phyloP scores from a whole-genome alignment of 2,888 invertebrate genomes.

The Andrena praecox region DNA sequence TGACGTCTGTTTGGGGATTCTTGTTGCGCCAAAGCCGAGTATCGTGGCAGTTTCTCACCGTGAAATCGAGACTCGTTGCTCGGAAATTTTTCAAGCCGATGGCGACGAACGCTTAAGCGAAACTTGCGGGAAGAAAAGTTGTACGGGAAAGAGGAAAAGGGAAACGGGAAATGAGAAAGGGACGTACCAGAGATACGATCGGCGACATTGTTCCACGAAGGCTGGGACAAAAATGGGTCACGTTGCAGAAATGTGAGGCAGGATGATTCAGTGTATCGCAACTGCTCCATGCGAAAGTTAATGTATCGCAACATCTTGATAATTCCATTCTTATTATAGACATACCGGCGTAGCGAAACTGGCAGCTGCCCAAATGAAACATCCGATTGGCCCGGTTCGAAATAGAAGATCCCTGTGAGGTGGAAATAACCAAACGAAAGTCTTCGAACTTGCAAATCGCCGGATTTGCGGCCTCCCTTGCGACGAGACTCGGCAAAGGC shows the following conservation, averaged over 20 bases:
- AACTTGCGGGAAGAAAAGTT: not conserved
- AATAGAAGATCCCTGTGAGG: conserved; percentile 46
- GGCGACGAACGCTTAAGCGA: no score
- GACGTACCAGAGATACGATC: not conserved
- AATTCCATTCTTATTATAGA: conserved; percentile 61
- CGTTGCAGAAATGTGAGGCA: not conserved
- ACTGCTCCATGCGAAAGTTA: conserved; percentile 17
- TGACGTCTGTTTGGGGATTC: not conserved
- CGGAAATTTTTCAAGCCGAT: not conserved
- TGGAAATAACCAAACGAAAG: conserved; percentile 52
- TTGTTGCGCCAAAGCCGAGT: not conserved
- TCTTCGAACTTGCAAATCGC: conserved; percentile 34
- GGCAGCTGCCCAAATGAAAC: conserved; percentile 50
- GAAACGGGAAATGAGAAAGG: no score
- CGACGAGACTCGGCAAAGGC: not conserved
- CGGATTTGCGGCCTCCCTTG: conserved; percentile 1
- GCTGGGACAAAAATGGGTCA: not conserved
- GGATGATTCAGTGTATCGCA: not conserved
- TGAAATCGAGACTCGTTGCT: not conserved
- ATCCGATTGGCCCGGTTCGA: conserved; percentile 57
- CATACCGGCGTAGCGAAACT: conserved; percentile 45
- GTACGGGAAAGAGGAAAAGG: not conserved
- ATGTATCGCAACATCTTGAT: conserved; percentile 60
- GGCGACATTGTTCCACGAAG: not conserved
- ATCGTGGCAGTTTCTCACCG: not conserved